phyloP scores from a whole-genome alignment of 1,140 invertebrate species.

The Drosophila melanogaster region DNA sequence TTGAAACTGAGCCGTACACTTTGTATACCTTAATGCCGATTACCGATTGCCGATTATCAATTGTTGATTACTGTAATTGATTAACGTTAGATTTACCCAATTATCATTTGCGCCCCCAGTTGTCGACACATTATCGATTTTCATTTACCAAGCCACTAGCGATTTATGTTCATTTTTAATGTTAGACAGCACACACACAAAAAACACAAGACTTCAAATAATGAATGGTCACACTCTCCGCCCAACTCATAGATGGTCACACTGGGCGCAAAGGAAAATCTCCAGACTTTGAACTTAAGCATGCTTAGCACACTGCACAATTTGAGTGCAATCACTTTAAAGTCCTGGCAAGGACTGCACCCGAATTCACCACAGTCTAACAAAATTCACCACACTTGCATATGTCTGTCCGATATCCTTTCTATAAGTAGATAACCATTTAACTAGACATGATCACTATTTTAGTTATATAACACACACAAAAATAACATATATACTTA shows the following conservation, averaged over 20 bases:
- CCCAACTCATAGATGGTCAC: constrained; percentile 4
- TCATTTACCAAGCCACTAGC: constrained; percentile 8
- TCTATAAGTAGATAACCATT: neutral
- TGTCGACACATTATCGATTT: constrained; percentile 19
- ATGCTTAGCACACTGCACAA: constrained; percentile 26
- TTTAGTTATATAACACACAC: neutral
- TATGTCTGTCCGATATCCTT: constrained; percentile 9
- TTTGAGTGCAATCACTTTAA: constrained; percentile 8
- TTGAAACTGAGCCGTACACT: constrained; percentile 36
- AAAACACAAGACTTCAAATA: neutral
- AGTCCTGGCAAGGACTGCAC: constrained; percentile 15
- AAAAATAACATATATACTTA: neutral
- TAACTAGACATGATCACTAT: neutral
- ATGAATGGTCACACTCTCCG: constrained; percentile 5
- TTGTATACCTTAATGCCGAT: constrained; percentile 40
- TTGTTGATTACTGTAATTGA: constrained; percentile 10
- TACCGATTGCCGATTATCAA: constrained; percentile 24
- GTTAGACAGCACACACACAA: constrained; percentile 11
- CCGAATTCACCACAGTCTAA: constrained; percentile 5
- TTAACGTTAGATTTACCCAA: constrained; percentile 14
- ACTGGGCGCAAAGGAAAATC: neutral
- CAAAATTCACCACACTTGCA: constrained; percentile 18
- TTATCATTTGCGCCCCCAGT: constrained; percentile 19
- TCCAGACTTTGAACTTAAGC: constrained; percentile 11
- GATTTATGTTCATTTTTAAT: constrained; percentile 5